Evolutionary conservation across 2,113 vertebrate genomes (phyloP), one percentile per base, ranked within the genome.

Genomic region (Condylura cristata): DNA sequence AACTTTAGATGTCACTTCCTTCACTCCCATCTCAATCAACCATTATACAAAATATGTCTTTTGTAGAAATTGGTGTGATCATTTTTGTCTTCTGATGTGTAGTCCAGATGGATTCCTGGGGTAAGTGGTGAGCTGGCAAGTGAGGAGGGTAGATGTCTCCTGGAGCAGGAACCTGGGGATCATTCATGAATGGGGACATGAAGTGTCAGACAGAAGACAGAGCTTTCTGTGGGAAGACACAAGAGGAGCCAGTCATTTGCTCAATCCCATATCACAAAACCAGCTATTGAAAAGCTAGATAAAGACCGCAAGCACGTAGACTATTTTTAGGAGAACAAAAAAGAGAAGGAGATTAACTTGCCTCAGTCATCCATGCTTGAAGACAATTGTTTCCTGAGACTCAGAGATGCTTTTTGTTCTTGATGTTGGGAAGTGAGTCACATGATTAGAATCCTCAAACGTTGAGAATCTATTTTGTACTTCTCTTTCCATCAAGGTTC

Each of bases 361-460:
- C 72, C 56, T 92, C 46, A 63, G 32, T 94, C 34, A 53, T 20
- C 22, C 41, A 58, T 58, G 4, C 53, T 86, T 86, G 39, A 46
- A 89, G 93, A 66, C 7, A 46, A 1, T 51, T 63, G 14, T 48
- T 88, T 61, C 60, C n/a, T 17, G 3, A 0, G 46, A 39, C 44
- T 37, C 32, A 8, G 24, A 75, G 37, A 65, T 44, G 16, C 22
- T 89, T 48, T 82, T 84, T 83, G 46, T 89, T 90, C 48, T 78
- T 8, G 10, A 84, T 3, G 34, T 32, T 86, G 18, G 20, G 32
- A 90, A 75, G 44, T 28, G 66, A 88, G 34, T 83, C 58, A 26
- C 9, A 76, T 26, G 58, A 92, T 79, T 75, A 95, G 58, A 89
- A 88, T 16, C 86, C 82, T 56, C 34, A 79, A 63, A 96, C 65